Evolutionary conservation across 2,888 invertebrate genomes (phyloP).

Genomic region (Carpatolechia fugitivella): DNA sequence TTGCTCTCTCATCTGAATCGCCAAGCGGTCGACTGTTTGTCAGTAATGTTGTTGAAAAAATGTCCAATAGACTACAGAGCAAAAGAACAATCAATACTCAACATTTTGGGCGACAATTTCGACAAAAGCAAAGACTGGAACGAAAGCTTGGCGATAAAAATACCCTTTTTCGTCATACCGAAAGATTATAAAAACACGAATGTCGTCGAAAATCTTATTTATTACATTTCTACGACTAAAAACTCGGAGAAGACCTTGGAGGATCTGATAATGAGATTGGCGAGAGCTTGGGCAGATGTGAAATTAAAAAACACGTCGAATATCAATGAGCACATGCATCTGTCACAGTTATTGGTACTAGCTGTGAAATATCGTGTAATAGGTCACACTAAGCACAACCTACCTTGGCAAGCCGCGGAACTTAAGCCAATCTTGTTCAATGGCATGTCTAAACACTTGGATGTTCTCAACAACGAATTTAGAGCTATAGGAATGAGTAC

Average conservation of each 20-base stretch:
- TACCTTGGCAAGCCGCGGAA: conserved; percentile 46
- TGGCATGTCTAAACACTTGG: conserved; percentile 85
- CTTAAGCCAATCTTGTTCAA: conserved; percentile 77
- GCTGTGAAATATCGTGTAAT: conserved; percentile 71
- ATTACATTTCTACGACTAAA: conserved; percentile 75
- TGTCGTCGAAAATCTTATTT: conserved; percentile 80
- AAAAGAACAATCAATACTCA: conserved; percentile 58
- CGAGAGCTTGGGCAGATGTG: conserved; percentile 84
- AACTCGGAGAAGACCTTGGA: conserved; percentile 44
- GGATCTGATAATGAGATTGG: conserved; percentile 74
- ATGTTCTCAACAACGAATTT: conserved; percentile 79
- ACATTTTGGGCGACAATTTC: conserved; percentile 73
- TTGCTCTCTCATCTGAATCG: conserved; percentile 78
- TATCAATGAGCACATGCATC: conserved; percentile 84
- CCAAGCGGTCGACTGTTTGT: conserved; percentile 79
- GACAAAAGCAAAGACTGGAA: conserved; percentile 81
- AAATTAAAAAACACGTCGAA: conserved; percentile 81
- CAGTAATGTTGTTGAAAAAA: conserved; percentile 76
- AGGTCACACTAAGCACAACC: conserved; percentile 43
- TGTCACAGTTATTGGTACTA: conserved; percentile 83
- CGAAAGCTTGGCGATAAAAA: conserved; percentile 74
- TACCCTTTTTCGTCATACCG: conserved; percentile 64
- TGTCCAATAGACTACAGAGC: conserved; percentile 63
- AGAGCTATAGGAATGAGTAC: conserved; percentile 87
- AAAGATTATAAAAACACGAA: conserved; percentile 78